Percentiles rank a stretch among this genome's conserved stretches.
phyloP scores from a whole-genome alignment of 2,888 invertebrate species.

The Drosophila picticornis region DNA sequence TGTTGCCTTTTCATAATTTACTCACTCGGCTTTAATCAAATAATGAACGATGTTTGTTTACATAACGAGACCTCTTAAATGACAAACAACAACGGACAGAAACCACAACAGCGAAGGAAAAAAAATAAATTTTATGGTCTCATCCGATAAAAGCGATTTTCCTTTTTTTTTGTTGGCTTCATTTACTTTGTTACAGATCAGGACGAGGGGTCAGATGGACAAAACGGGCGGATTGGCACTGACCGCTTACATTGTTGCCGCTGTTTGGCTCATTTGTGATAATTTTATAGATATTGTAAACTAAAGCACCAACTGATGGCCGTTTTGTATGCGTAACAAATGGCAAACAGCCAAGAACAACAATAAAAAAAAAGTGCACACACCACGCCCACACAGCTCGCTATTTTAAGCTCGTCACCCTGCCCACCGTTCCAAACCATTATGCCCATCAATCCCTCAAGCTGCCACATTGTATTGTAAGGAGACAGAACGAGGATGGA shows the following conservation, averaged over 20 bases:
- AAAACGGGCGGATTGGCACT: neutral
- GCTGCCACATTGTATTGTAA: slow-evolving; percentile 51
- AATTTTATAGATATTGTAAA: slow-evolving; percentile 72
- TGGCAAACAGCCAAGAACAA: slow-evolving; percentile 43
- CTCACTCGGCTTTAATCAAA: neutral
- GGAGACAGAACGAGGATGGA: neutral
- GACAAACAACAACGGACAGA: slow-evolving; percentile 16
- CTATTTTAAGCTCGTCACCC: neutral
- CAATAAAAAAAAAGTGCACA: slow-evolving; percentile 43
- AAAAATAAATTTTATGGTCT: slow-evolving; percentile 23
- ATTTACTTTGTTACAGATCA: slow-evolving; percentile 46
- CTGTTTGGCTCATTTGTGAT: slow-evolving; percentile 58
- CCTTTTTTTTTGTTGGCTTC: slow-evolving; percentile 58
- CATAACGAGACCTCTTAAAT: slow-evolving; percentile 38
- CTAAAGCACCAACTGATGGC: slow-evolving; percentile 65
- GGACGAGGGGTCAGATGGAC: neutral
- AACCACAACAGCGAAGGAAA: neutral
- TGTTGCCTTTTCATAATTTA: neutral
- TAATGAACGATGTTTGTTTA: slow-evolving; percentile 13
- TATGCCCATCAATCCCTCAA: slow-evolving; percentile 49
- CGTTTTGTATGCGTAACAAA: slow-evolving; percentile 57
- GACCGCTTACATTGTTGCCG: slow-evolving; percentile 62
- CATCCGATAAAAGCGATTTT: slow-evolving; percentile 30
- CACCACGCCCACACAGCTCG: slow-evolving; percentile 19
- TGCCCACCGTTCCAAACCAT: slow-evolving; percentile 10